Percentiles rank a stretch among this genome's conserved stretches.
Conservation (phyloP, 2,113 vertebrate species). For the Malurus elegans region DNA sequence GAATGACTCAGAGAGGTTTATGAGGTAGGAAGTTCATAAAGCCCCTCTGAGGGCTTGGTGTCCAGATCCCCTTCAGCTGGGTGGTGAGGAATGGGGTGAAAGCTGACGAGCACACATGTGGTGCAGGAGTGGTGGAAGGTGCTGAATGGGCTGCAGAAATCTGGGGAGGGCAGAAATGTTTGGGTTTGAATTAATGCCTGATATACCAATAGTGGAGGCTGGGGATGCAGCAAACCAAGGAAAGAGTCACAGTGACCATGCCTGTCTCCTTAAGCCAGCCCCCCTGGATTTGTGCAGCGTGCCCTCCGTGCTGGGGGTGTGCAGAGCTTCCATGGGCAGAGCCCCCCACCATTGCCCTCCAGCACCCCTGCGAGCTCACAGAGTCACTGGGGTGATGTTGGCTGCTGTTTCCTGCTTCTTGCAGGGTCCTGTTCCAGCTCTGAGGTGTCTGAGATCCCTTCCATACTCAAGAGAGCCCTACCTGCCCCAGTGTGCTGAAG, state of each 20-base stretch:
- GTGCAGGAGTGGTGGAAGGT: neutral
- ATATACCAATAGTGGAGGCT: neutral
- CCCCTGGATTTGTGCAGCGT: too few species aligned
- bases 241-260: neutral
- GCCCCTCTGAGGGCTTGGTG: neutral
- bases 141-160: neutral
- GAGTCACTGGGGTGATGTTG: neutral
- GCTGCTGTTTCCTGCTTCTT: neutral
- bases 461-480: accelerated
- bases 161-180: neutral
- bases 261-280: neutral
- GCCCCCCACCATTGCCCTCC: neutral
- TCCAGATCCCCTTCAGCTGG: neutral
- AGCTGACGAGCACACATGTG: neutral
- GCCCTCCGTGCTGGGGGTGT: neutral
- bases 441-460: neutral
- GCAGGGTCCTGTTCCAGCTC: neutral
- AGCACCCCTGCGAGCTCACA: neutral
- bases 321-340: neutral
- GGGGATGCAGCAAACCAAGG: neutral
- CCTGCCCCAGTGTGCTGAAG: neutral
- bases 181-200: neutral
- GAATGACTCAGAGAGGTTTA: slow-evolving; percentile 5
- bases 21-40: slow-evolving; percentile 14
- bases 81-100: neutral